A percentile compares a stretch with the other conserved stretches of the same genome.
These are phyloP conservation scores for Crossocerus cetratus DNA, from an alignment of 2,888 invertebrate species.

Conservation along the genomic window DNA sequence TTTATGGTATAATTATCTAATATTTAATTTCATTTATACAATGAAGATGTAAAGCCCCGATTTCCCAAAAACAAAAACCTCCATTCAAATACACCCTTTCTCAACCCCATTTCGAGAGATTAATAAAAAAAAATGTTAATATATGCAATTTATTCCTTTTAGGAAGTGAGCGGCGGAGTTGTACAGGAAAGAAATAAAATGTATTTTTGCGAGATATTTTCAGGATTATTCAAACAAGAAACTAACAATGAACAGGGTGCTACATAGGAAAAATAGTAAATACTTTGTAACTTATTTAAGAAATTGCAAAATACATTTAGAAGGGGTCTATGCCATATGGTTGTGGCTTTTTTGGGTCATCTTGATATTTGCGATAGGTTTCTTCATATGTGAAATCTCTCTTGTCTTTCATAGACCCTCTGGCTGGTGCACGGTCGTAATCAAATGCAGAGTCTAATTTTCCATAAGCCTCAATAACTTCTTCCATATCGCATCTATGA, in stretches of 20 bases:
- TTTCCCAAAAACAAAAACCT: no score
- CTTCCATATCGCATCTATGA: conserved; percentile 52
- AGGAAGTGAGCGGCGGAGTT: neutral
- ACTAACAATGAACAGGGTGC: conserved; percentile 5
- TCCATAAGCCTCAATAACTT: conserved; percentile 84
- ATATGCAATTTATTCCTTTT: neutral
- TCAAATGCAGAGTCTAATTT: conserved; percentile 83
- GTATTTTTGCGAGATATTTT: neutral
- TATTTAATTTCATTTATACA: conserved; percentile 3
- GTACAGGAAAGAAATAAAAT: conserved; percentile 1
- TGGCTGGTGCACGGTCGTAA: conserved; percentile 86
- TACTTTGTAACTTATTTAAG: neutral
- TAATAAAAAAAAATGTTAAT: conserved; percentile 21
- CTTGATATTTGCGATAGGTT: conserved; percentile 88
- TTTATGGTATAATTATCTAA: conserved; percentile 22
- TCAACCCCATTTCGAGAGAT: conserved; percentile 4
- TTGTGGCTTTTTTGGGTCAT: conserved; percentile 84
- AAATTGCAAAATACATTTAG: neutral
- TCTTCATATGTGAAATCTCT: conserved; percentile 89
- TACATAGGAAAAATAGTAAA: conserved; percentile 7
- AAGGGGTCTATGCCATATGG: conserved; percentile 81
- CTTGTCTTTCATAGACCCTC: conserved; percentile 90
- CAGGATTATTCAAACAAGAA: neutral
- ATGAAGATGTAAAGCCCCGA: no score
- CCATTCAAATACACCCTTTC: no score